Evolutionary conservation across 2,888 invertebrate species (phyloP).

Genomic region (Stenoptilia bipunctidactyla): DNA sequence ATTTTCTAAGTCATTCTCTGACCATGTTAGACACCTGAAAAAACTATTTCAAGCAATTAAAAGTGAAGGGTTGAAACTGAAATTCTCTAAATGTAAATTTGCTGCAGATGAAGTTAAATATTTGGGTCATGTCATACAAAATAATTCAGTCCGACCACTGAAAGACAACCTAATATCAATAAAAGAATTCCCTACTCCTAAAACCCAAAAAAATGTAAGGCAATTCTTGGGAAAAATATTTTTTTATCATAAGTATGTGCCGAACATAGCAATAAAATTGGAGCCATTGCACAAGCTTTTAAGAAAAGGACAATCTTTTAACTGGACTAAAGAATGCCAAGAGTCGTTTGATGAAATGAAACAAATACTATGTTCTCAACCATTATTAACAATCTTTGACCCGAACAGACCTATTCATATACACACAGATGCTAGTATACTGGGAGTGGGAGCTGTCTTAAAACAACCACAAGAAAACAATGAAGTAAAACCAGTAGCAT

Average conservation of each 20-base stretch:
- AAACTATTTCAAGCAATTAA: conserved; percentile 12
- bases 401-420: conserved; percentile 7
- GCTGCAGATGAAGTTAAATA: conserved; percentile 2
- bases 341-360: conserved; percentile 4
- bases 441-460: conserved; percentile 2
- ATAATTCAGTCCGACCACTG: conserved; percentile 2
- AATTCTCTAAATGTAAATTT: conserved; percentile 6
- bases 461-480: conserved; percentile 2
- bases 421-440: conserved; percentile 4
- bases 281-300: conserved; percentile 7
- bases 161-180: background rate
- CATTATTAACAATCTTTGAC: conserved; percentile 8
- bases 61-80: conserved; percentile 7
- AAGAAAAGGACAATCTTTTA: conserved; percentile 5
- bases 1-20: conserved; percentile 1
- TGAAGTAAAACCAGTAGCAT: conserved; percentile 3
- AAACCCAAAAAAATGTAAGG: conserved; percentile 8
- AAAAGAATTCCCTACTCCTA: background rate
- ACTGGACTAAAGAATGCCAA: conserved; percentile 5
- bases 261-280: conserved; percentile 5
- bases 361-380: conserved; percentile 7
- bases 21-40: conserved; percentile 5
- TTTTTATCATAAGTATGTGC: conserved; percentile 2
- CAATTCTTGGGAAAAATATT: conserved; percentile 4
- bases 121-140: conserved; percentile 6